Evolutionary conservation across 1,140 invertebrate species (phyloP).

Genomic region (Maconellicoccus hirsutus): DNA sequence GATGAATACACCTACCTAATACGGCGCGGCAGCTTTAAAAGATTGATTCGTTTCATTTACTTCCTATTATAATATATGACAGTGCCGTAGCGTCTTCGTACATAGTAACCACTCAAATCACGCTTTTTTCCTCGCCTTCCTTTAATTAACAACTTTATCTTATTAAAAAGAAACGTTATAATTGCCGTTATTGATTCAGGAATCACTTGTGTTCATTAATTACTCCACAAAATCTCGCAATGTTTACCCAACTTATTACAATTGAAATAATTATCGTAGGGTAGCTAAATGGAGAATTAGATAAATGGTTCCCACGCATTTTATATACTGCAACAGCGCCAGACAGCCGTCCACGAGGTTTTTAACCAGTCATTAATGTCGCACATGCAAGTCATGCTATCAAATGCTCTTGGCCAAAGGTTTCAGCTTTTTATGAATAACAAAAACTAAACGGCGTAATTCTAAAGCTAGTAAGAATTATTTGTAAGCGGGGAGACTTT

Average conservation of each 20-base stretch:
- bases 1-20: background rate
- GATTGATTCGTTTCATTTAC: constrained; percentile 21
- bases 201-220: too few species aligned
- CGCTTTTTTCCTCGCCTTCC: background rate
- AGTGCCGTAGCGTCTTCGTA: background rate
- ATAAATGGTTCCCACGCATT: background rate
- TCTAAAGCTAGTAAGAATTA: too few species aligned
- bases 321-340: background rate
- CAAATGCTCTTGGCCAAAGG: constrained; percentile 2
- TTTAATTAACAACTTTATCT: constrained; percentile 15
- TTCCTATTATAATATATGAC: constrained; percentile 20
- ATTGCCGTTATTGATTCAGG: background rate
- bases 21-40: constrained; percentile 2
- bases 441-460: too few species aligned
- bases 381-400: background rate
- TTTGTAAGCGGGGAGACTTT: too few species aligned
- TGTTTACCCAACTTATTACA: background rate
- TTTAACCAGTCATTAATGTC: background rate
- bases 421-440: background rate
- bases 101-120: constrained; percentile 13
- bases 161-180: constrained; percentile 10
- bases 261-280: background rate
- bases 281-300: background rate
- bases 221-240: background rate
- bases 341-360: background rate